These are phyloP conservation scores for Pangasianodon hypophthalmus DNA, from an alignment of 2,113 vertebrate species.

Conservation along the genomic window DNA sequence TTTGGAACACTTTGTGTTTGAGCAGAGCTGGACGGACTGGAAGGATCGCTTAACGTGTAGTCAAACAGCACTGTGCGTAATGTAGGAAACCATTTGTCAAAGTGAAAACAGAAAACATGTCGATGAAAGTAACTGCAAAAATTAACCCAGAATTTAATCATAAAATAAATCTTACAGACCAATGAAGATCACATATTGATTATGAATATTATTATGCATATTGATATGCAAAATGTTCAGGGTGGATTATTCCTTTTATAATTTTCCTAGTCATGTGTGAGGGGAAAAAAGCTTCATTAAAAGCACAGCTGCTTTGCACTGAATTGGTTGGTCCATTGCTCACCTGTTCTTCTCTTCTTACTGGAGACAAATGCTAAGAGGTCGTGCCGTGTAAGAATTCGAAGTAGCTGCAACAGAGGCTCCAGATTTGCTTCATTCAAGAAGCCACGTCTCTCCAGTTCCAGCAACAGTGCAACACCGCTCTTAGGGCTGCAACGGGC, in stretches of 20 bases:
- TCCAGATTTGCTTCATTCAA: slow-evolving; percentile 82
- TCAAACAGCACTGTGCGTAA: not conserved
- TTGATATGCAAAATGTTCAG: not conserved
- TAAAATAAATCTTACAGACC: not conserved
- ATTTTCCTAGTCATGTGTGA: no score
- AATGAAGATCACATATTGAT: not conserved
- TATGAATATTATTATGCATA: not conserved
- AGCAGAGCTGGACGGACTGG: not conserved
- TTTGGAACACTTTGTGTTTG: not conserved
- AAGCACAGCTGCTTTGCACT: not conserved
- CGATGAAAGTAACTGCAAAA: not conserved
- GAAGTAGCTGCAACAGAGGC: slow-evolving; percentile 81
- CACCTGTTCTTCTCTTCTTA: slow-evolving; percentile 83
- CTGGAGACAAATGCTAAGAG: slow-evolving; percentile 82
- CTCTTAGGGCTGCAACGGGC: slow-evolving; percentile 69
- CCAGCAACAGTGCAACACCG: slow-evolving; percentile 81
- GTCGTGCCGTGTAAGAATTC: slow-evolving; percentile 86
- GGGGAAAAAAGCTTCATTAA: not conserved
- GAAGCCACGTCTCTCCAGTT: slow-evolving; percentile 82
- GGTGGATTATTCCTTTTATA: not conserved
- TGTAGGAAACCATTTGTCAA: no score
- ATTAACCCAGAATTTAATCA: not conserved
- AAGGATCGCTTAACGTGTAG: not conserved
- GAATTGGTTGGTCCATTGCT: slow-evolving; percentile 28
- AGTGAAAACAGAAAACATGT: no score